Percentiles rank a stretch among this genome's conserved stretches.
phyloP scores from a whole-genome alignment of 2,888 invertebrate species.

The Tetranychus piercei region DNA sequence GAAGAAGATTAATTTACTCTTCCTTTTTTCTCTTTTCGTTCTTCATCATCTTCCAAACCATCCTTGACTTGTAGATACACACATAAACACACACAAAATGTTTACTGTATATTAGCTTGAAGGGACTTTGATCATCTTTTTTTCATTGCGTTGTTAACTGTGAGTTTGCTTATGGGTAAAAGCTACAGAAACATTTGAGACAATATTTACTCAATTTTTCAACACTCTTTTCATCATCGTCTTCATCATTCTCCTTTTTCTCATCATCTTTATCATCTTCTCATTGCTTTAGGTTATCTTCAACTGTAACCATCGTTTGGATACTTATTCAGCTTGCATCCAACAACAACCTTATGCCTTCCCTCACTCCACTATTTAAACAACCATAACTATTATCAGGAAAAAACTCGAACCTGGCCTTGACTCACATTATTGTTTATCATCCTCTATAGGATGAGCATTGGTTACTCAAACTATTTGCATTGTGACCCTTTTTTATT shows the following conservation, averaged over 20 bases:
- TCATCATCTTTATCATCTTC: not conserved
- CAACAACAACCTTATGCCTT: not conserved
- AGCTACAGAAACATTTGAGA: not conserved
- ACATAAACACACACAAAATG: too few relatives aligned
- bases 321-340: not conserved
- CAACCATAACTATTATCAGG: not conserved
- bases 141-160: not conserved
- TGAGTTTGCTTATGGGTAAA: not conserved
- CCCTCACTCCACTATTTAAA: not conserved
- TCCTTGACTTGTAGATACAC: not conserved
- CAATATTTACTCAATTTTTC: not conserved
- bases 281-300: not conserved
- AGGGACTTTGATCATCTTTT: not conserved
- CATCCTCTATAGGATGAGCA: not conserved
- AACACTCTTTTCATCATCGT: not conserved
- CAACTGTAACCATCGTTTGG: not conserved
- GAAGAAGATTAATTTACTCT: constrained; percentile 7
- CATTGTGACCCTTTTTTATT: not conserved
- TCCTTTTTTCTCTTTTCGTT: not conserved
- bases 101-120: not conserved
- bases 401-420: not conserved
- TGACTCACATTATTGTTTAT: not conserved
- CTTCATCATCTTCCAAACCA: not conserved
- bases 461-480: not conserved
- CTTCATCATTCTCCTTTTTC: not conserved